These are phyloP conservation scores for Etheostoma perlongum DNA, from an alignment of 2,797 vertebrate species.

Conservation along the genomic window DNA sequence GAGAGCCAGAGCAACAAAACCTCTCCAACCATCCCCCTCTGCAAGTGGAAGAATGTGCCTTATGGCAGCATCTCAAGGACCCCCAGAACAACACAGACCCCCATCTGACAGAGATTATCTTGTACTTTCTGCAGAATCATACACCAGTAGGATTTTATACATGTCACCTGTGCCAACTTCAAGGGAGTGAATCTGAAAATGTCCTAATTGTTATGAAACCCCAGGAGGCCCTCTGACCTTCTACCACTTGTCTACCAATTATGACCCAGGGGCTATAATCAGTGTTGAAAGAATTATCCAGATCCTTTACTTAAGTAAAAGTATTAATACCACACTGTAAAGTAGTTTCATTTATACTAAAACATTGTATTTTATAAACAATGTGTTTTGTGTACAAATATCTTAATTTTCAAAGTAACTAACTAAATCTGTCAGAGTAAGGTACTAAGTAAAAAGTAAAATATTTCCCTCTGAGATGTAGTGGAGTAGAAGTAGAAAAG, in stretches of 20 bases:
- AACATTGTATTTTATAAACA: no score
- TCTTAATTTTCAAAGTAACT: no score
- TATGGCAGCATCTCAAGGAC: conserved; percentile 64
- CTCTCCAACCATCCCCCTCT: conserved; percentile 81
- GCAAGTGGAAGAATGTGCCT: conserved; percentile 81
- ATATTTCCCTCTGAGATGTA: no score
- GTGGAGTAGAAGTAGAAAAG: no score
- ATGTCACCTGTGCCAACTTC: background rate
- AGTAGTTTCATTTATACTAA: no score
- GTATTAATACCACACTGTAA: no score
- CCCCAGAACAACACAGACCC: conserved; percentile 46
- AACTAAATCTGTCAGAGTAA: no score
- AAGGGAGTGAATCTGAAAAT: background rate
- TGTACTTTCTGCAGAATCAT: background rate
- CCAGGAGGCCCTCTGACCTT: background rate
- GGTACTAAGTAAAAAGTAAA: no score
- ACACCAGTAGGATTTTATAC: background rate
- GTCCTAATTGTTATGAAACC: background rate
- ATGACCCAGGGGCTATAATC: background rate
- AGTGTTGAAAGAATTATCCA: no score
- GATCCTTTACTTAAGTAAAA: no score
- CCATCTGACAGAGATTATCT: conserved; percentile 4
- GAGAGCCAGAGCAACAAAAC: conserved; percentile 73
- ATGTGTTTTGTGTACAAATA: no score
- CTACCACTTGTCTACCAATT: background rate